Conservation (phyloP, 2,113 vertebrate species). For the Archilochus colubris region DNA sequence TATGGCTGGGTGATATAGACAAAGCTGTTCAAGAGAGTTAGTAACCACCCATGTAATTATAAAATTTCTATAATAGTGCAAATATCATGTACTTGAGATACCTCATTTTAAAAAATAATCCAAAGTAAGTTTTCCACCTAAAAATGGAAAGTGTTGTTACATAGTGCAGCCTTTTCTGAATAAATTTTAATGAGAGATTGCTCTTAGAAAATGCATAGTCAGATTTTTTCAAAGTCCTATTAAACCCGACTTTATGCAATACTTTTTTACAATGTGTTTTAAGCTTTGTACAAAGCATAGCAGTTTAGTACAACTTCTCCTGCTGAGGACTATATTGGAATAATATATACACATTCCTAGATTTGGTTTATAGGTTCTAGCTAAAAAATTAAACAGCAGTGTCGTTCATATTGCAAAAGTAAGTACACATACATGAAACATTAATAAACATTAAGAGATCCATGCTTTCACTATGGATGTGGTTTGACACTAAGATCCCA, state of each 20-base stretch:
- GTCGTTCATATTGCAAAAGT: not conserved
- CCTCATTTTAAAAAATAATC: not conserved
- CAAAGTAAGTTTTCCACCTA: not conserved
- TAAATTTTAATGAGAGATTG: not conserved
- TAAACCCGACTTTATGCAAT: not conserved
- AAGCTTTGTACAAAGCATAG: not conserved
- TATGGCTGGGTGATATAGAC: not conserved
- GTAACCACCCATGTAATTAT: not conserved
- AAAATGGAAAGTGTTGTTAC: not conserved
- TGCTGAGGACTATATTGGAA: not conserved
- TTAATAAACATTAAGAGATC: not conserved
- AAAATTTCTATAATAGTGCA: not conserved
- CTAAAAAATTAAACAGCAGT: not conserved
- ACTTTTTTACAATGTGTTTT: not conserved
- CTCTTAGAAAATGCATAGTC: not conserved
- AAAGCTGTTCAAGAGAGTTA: not conserved
- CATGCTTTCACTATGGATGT: not conserved
- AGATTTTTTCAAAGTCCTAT: not conserved
- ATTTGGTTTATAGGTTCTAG: not conserved
- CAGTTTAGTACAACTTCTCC: not conserved
- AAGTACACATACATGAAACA: not conserved
- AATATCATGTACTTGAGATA: not conserved
- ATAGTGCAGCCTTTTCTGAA: not conserved
- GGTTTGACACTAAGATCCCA: not conserved
- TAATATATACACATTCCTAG: not conserved